Evolutionary conservation across 2,113 vertebrate genomes (phyloP).

Genomic region (Eubucco bourcierii): DNA sequence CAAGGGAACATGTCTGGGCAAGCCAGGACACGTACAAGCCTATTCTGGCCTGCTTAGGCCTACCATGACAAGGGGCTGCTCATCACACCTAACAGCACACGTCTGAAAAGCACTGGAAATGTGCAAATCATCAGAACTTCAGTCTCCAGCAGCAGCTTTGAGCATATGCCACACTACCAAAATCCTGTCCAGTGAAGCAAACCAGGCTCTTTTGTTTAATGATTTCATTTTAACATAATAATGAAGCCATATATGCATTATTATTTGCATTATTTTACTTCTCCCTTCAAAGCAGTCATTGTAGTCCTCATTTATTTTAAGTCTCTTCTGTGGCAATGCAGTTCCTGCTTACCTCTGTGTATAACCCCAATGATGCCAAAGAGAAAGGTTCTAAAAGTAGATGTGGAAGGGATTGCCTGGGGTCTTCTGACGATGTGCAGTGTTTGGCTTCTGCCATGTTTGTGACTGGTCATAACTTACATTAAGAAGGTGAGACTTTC

Average conservation of each 20-base stretch:
- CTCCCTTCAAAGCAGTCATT: background rate
- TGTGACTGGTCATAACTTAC: background rate
- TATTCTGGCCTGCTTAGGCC: no score
- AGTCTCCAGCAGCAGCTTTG: background rate
- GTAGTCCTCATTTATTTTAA: background rate
- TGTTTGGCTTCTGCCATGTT: slow-evolving; percentile 29
- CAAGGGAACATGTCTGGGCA: no score
- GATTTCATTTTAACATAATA: background rate
- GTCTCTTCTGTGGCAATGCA: background rate
- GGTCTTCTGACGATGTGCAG: background rate
- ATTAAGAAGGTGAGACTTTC: background rate
- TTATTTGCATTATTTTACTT: background rate
- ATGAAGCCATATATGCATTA: background rate
- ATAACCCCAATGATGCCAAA: background rate
- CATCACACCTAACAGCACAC: accelerated
- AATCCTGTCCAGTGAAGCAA: background rate
- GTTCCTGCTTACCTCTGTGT: background rate
- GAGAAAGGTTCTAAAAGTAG: background rate
- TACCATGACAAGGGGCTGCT: no score
- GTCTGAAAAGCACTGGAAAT: background rate
- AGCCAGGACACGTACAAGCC: no score
- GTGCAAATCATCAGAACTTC: background rate
- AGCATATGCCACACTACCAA: background rate
- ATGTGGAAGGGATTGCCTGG: background rate
- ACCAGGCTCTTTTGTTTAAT: background rate